Evolutionary conservation across 1,140 invertebrate species (phyloP).

Genomic region (Nebria ingens): DNA sequence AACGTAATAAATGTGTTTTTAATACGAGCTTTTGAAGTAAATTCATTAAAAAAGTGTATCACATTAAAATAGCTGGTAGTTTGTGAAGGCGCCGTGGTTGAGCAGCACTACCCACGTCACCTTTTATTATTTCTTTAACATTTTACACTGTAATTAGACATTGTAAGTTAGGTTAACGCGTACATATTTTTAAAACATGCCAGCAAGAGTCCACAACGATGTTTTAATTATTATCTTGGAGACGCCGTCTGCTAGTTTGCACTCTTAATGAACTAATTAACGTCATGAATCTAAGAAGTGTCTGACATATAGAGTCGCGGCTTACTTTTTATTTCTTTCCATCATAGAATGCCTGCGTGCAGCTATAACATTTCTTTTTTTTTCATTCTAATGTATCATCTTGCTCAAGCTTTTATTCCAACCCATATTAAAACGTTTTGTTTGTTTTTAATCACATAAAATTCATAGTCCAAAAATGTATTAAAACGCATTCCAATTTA

Average conservation of each 20-base stretch:
- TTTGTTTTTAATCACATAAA: too few relatives aligned
- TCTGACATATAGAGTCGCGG: conserved; percentile 2
- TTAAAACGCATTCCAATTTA: too few relatives aligned
- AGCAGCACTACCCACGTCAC: too few relatives aligned
- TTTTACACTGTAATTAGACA: conserved; percentile 5
- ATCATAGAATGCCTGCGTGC: not conserved
- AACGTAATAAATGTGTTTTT: too few relatives aligned
- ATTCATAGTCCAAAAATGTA: too few relatives aligned
- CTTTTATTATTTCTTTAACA: not conserved
- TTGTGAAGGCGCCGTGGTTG: too few relatives aligned
- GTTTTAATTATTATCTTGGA: conserved; percentile 9
- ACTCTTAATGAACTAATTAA: conserved; percentile 7
- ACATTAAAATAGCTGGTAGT: too few relatives aligned
- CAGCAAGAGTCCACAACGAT: not conserved
- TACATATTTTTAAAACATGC: not conserved
- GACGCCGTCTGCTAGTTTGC: conserved; percentile 3
- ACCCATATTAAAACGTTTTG: too few relatives aligned
- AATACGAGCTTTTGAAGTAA: too few relatives aligned
- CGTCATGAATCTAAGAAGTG: conserved; percentile 7
- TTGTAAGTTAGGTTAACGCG: not conserved
- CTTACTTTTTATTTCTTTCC: not conserved
- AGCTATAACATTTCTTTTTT: not conserved
- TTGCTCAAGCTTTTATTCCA: not conserved
- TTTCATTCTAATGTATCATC: not conserved
- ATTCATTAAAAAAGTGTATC: too few relatives aligned